Base-by-base conservation (phyloP, 1,140 invertebrate genomes). In the Polypedilum pembai region DNA sequence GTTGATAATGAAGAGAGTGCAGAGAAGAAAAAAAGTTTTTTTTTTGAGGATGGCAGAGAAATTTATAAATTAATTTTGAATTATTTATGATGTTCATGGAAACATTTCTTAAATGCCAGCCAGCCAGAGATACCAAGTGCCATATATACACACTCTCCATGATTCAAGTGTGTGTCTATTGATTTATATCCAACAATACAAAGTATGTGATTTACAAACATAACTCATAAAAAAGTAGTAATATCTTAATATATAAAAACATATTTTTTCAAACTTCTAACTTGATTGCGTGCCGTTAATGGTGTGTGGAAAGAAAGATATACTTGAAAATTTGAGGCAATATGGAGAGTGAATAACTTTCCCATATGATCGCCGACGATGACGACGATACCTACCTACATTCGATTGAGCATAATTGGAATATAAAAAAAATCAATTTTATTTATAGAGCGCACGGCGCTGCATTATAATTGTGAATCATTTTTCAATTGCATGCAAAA, bases 191-290 rank as follows among this genome's bases (percentile, higher is more conserved):
- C 45, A n/a, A 56, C 12, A 56, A 56, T 56, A n/a, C 45, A n/a
- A 56, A 56, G 45, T 56, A 56, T 56, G 45, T 56, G 45, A 56
- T 56, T 56, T 56, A 56, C 45, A 56, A 56, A 56, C 45, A 56
- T 56, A 56, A n/a, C 15, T 56, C 45, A 56, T 56, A 56, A n/a
- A 12, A 10, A 56, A 12, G n/a, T 56, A 56, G 45, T 56, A 56
- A 56, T 56, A 56, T 56, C 45, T 56, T 56, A 56, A 56, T 56
- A 56, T 56, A n/a, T 56, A 33, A 33, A 33, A 33, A 33, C 24
- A 33, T 33, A 33, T 33, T 33, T 33, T 33, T 33, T 33, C n/a
- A n/a, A 56, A 56, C 45, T 56, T 56, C 45, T n/a, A 33, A 33
- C 24, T n/a, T 56, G 45, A 12, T 56, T 56, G 45, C 45, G 45